Evolutionary conservation across 2,888 invertebrate genomes (phyloP).

Genomic region (Dromius quadrimaculatus): DNA sequence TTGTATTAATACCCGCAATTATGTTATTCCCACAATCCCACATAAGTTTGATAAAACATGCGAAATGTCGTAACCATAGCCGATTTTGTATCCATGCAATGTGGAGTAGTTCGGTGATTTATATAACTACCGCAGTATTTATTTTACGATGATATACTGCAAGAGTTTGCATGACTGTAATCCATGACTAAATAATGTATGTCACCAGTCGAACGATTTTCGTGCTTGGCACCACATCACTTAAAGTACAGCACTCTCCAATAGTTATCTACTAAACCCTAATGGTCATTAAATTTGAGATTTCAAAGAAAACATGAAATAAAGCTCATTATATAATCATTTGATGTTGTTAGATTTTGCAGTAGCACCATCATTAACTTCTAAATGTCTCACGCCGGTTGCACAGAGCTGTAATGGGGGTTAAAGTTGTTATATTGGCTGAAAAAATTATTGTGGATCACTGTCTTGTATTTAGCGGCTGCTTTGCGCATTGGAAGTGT

Average conservation of each 20-base stretch:
- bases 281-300: too few relatives aligned
- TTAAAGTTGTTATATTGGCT: too few relatives aligned
- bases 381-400: too few relatives aligned
- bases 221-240: constrained; percentile 27
- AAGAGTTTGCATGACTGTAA: constrained; percentile 33
- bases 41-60: constrained; percentile 37
- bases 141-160: constrained; percentile 22
- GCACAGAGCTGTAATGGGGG: too few relatives aligned
- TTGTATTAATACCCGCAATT: constrained; percentile 34
- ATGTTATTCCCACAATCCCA: constrained; percentile 2
- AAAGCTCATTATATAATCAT: too few relatives aligned
- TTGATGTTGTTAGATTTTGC: too few relatives aligned
- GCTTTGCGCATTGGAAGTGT: too few relatives aligned
- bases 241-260: constrained; percentile 4
- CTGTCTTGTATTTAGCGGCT: too few relatives aligned
- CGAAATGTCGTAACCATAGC: constrained; percentile 1
- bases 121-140: constrained; percentile 24
- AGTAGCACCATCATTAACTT: too few relatives aligned
- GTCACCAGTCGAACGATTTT: constrained; percentile 35
- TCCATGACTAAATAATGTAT: constrained; percentile 40
- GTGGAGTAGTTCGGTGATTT: constrained; percentile 18
- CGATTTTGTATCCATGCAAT: constrained; percentile 26
- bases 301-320: too few relatives aligned
- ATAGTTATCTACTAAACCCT: not conserved
- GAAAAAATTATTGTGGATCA: too few relatives aligned